Conservation (phyloP, 2,113 vertebrate genomes). For the Psettodes erumei region DNA sequence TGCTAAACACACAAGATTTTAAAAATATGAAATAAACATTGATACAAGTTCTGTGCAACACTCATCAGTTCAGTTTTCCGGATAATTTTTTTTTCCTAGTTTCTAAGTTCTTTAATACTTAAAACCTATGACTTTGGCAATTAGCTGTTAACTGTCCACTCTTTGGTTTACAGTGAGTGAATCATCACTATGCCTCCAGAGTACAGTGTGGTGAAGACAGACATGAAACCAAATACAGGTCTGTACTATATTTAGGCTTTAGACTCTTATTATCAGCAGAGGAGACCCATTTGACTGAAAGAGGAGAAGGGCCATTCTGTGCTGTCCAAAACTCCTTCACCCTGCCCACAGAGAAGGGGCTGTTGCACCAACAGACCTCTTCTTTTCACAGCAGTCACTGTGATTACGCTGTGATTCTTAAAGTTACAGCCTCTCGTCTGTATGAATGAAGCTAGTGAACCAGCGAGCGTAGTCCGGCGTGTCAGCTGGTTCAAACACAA, state of each 20-base stretch:
- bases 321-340: background rate
- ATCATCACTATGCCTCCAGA: background rate
- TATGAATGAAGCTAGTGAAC: background rate
- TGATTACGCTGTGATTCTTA: too few relatives aligned
- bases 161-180: background rate
- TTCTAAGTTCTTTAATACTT: too few relatives aligned
- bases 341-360: background rate
- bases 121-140: background rate
- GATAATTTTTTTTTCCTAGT: too few relatives aligned
- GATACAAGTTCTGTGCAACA: too few relatives aligned
- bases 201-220: background rate
- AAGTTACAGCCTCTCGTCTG: too few relatives aligned
- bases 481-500: too few relatives aligned
- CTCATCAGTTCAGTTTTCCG: too few relatives aligned
- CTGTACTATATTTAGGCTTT: conserved; percentile 30
- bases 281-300: conserved; percentile 15
- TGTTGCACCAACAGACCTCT: background rate
- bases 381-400: background rate
- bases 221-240: conserved; percentile 33
- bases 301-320: conserved; percentile 19
- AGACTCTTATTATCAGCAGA: background rate
- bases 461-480: too few relatives aligned
- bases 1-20: too few relatives aligned
- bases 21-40: too few relatives aligned
- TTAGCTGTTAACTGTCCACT: background rate